A percentile compares a stretch with the other conserved stretches of the same genome.
Conservation (phyloP, 2,888 invertebrate genomes). For the Platycheirus rosarum region DNA sequence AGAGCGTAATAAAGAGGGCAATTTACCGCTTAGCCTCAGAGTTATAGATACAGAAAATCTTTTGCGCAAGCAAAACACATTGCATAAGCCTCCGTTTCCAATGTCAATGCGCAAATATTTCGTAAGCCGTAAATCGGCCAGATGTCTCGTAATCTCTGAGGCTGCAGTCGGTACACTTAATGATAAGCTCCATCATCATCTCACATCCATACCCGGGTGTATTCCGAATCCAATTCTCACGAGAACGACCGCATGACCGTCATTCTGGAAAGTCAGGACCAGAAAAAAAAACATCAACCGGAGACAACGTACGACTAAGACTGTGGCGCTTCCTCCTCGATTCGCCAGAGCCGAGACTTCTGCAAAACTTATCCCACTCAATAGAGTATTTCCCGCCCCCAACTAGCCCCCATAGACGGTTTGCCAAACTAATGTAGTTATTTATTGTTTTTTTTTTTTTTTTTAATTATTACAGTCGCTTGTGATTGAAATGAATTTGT, state of each 20-base stretch:
- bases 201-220: neutral
- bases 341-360: neutral
- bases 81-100: constrained; percentile 62
- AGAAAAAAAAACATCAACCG: neutral
- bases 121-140: constrained; percentile 7
- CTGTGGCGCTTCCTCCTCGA: no score
- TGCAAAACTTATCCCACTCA: neutral
- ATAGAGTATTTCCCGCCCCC: neutral
- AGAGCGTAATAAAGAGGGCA: constrained; percentile 39
- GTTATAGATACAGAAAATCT: constrained; percentile 27
- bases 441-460: constrained; percentile 35
- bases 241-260: constrained; percentile 53
- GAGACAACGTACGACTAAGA: no score
- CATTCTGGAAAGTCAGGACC: constrained; percentile 32
- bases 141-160: constrained; percentile 40
- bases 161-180: constrained; percentile 27
- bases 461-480: constrained; percentile 36
- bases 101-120: constrained; percentile 72
- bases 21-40: neutral
- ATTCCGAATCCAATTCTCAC: constrained; percentile 49
- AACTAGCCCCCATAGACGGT: constrained; percentile 3
- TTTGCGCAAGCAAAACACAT: constrained; percentile 50
- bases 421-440: constrained; percentile 36
- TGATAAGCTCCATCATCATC: constrained; percentile 20
- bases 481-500: constrained; percentile 49